Conservation (phyloP, 2,797 vertebrate genomes). For the Graptemys geographica region DNA sequence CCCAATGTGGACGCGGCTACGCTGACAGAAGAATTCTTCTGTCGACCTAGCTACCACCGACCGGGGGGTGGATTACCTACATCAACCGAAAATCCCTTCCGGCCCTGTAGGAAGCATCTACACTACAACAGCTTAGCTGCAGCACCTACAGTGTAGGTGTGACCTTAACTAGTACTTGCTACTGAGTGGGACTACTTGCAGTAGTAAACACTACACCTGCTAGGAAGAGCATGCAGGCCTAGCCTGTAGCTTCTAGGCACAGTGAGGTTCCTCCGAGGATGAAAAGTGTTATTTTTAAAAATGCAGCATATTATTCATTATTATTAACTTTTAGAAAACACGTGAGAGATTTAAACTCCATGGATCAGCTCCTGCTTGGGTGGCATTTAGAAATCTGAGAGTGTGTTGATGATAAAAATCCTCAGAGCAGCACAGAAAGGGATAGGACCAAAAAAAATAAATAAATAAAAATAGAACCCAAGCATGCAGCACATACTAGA, state of each 20-base stretch:
- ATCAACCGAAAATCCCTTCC: neutral
- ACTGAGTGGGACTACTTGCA: neutral
- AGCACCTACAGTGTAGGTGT: neutral
- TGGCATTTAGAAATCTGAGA: neutral
- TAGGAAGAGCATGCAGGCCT: neutral
- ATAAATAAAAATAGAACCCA: neutral
- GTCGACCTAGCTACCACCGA: neutral
- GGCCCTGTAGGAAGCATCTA: neutral
- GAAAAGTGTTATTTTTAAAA: neutral
- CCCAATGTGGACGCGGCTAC: neutral
- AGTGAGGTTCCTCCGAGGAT: neutral
- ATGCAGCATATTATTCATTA: neutral
- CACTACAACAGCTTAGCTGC: neutral
- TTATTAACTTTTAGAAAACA: no score
- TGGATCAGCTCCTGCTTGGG: neutral
- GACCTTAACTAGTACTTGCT: neutral
- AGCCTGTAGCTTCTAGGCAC: neutral
- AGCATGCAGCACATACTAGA: neutral
- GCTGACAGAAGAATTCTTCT: neutral
- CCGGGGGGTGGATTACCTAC: neutral
- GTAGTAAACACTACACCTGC: neutral
- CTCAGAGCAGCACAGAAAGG: neutral
- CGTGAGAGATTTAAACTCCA: neutral
- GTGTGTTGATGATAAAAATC: neutral
- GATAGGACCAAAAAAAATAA: neutral